Evolutionary conservation across 2,797 vertebrate species (phyloP).

Genomic region (Sarcophilus harrisii): DNA sequence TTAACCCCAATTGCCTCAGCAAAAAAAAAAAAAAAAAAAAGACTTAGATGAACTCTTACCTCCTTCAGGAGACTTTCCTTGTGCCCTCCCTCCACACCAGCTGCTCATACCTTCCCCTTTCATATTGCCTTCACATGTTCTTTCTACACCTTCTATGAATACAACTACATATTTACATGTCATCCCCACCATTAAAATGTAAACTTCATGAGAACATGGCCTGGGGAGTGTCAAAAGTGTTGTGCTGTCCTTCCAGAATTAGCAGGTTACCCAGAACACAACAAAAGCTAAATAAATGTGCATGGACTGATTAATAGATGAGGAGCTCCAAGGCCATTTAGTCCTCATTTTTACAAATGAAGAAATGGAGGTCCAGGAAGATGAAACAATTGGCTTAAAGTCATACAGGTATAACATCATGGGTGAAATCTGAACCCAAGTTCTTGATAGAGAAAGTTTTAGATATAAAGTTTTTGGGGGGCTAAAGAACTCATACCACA

Average conservation of each 20-base stretch:
- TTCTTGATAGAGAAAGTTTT: background rate
- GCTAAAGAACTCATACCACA: slow-evolving; percentile 20
- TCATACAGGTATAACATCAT: background rate
- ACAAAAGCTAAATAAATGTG: background rate
- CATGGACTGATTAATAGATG: background rate
- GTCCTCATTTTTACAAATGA: background rate
- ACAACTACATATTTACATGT: background rate
- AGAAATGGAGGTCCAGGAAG: background rate
- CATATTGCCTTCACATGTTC: background rate
- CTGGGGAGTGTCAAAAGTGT: background rate
- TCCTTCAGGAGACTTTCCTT: background rate
- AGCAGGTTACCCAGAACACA: background rate
- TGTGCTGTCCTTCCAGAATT: background rate
- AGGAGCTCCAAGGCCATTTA: background rate
- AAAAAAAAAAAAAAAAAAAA: too few species aligned
- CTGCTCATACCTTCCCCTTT: background rate
- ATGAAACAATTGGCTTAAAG: background rate
- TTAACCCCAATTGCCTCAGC: too few species aligned
- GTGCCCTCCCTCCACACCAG: background rate
- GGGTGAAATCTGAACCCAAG: background rate
- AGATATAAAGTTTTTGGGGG: background rate
- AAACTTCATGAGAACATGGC: background rate
- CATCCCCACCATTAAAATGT: background rate
- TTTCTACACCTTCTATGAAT: background rate
- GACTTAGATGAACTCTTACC: background rate